A percentile compares a stretch with the other conserved stretches of the same genome.
Conservation (phyloP, 2,113 vertebrate genomes). For the Scalopus aquaticus region DNA sequence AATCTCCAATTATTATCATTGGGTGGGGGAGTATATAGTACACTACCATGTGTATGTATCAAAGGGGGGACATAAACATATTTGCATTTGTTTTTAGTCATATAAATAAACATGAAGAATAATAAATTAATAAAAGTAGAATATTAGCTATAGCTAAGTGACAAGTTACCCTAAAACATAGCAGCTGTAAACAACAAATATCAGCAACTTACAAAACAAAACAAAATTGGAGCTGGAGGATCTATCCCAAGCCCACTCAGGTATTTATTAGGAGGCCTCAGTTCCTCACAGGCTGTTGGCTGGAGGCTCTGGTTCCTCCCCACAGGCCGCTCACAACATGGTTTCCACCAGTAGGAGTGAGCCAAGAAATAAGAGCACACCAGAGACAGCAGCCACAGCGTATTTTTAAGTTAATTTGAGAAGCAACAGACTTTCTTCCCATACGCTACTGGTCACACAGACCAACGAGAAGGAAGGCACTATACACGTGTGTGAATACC, state of each 20-base stretch:
- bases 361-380: not conserved
- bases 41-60: not conserved
- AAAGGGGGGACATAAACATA: not conserved
- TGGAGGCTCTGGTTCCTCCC: not conserved
- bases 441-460: not conserved
- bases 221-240: not conserved
- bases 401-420: not conserved
- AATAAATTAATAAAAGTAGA: not conserved
- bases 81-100: slow-evolving; percentile 9
- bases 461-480: not conserved
- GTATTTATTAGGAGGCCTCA: not conserved
- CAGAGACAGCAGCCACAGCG: not conserved
- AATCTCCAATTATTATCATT: not conserved
- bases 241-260: not conserved
- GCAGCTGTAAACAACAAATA: not conserved
- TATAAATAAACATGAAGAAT: not conserved
- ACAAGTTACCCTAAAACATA: not conserved
- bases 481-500: not conserved
- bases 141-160: not conserved
- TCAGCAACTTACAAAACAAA: no score
- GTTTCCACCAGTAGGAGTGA: not conserved
- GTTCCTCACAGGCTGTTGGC: not conserved
- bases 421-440: not conserved
- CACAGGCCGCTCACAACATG: not conserved
- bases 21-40: not conserved